These are phyloP conservation scores for Coelopa pilipes DNA, from an alignment of 2,888 invertebrate species.

Conservation along the genomic window DNA sequence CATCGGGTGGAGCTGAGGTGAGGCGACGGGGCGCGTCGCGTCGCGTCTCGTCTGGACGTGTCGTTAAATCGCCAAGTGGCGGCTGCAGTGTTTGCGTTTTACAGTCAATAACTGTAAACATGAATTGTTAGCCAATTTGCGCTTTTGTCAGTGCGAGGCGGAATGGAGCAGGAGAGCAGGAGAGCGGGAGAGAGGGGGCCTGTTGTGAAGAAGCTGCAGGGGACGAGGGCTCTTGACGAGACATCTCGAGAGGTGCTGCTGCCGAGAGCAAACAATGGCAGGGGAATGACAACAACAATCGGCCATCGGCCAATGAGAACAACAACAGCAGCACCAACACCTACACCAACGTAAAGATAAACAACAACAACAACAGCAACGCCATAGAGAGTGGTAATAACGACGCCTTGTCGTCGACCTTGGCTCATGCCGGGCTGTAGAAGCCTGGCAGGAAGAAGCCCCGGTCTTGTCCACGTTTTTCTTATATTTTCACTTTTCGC, in stretches of 20 bases:
- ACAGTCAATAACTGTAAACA: constrained; percentile 23
- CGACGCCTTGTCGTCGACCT: constrained; percentile 15
- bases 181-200: too few relatives aligned
- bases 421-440: constrained; percentile 4
- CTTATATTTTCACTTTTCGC: background rate
- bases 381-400: constrained; percentile 2
- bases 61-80: constrained; percentile 8
- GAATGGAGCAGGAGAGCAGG: too few relatives aligned
- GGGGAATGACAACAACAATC: too few relatives aligned
- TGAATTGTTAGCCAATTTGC: constrained; percentile 23
- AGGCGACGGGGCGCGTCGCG: background rate
- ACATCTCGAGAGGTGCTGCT: too few relatives aligned
- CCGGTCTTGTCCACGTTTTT: background rate
- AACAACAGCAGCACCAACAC: too few relatives aligned
- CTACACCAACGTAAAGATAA: too few relatives aligned
- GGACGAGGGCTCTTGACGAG: too few relatives aligned
- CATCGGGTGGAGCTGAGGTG: too few relatives aligned
- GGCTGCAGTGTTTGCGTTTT: constrained; percentile 5
- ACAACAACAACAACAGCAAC: too few relatives aligned
- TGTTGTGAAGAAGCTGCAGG: too few relatives aligned
- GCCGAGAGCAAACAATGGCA: too few relatives aligned
- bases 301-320: too few relatives aligned
- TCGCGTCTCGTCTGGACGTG: background rate
- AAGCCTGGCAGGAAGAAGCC: background rate
- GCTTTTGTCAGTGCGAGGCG: background rate